Evolutionary conservation across 2,888 invertebrate genomes (phyloP).

Genomic region (Halictus quadricinctus): DNA sequence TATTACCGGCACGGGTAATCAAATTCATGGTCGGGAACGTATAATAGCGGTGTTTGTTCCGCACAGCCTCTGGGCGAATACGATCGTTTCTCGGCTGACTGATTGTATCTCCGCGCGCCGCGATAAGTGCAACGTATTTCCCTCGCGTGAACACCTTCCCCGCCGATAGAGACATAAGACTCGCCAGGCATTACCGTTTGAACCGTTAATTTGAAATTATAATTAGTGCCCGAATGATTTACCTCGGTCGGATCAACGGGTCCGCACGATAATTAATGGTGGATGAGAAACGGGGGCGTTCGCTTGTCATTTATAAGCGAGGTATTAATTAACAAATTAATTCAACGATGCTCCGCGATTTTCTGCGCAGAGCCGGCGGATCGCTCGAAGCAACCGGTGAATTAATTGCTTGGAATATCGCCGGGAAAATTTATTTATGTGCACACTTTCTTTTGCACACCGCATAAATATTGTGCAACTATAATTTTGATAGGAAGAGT

Average conservation of each 20-base stretch:
- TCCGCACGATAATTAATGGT: slow-evolving; percentile 26
- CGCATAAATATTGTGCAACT: background rate
- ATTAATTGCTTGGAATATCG: background rate
- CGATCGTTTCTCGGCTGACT: background rate
- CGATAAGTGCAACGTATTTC: slow-evolving; percentile 1
- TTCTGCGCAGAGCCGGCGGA: background rate
- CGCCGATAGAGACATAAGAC: slow-evolving; percentile 17
- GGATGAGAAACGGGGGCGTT: slow-evolving; percentile 2
- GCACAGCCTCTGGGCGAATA: slow-evolving; percentile 12
- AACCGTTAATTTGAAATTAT: slow-evolving; percentile 38
- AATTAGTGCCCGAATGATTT: slow-evolving; percentile 33
- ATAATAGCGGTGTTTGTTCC: slow-evolving; percentile 23
- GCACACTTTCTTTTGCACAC: background rate
- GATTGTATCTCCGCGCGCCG: background rate
- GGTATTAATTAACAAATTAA: slow-evolving; percentile 31
- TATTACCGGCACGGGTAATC: slow-evolving; percentile 13
- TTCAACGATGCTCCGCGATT: slow-evolving; percentile 13
- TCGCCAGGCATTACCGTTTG: slow-evolving; percentile 1
- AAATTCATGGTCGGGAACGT: slow-evolving; percentile 18
- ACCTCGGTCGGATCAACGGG: slow-evolving; percentile 2
- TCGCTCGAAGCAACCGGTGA: background rate
- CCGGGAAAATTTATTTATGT: background rate
- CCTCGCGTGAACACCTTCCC: background rate
- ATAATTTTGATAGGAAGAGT: too few species aligned
- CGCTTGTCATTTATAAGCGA: background rate